Conservation (phyloP, 2,888 invertebrate genomes). For the Prosapia bicincta region DNA sequence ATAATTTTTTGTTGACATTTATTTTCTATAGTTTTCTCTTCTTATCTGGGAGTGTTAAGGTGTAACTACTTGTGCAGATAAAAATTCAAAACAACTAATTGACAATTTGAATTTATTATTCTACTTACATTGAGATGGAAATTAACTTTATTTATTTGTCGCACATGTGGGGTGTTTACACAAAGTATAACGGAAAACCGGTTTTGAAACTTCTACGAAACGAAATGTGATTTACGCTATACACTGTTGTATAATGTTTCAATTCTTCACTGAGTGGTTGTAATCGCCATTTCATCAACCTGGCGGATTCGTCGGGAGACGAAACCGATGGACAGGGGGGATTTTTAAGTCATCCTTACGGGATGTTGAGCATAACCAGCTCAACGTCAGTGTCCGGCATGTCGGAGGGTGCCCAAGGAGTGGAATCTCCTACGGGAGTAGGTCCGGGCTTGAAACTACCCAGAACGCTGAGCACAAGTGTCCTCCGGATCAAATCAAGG, state of each 20-base stretch:
- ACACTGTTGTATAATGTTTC: neutral
- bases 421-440: slow-evolving; percentile 16
- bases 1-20: too few species aligned
- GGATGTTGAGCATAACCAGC: slow-evolving; percentile 28
- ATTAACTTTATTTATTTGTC: neutral
- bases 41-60: too few species aligned
- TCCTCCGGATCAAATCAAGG: slow-evolving; percentile 71
- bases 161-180: neutral
- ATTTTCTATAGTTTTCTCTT: too few species aligned
- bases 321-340: slow-evolving; percentile 24
- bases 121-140: neutral
- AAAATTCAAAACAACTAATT: too few species aligned
- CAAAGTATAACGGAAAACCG: neutral
- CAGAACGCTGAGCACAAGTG: slow-evolving; percentile 74
- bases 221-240: neutral
- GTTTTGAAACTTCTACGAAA: neutral
- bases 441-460: slow-evolving; percentile 52
- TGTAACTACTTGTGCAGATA: too few species aligned
- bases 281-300: neutral
- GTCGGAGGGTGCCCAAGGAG: slow-evolving; percentile 28
- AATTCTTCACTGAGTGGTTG: neutral
- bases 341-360: slow-evolving; percentile 23
- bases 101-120: too few species aligned
- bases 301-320: slow-evolving; percentile 20
- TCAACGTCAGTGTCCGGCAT: slow-evolving; percentile 32